phyloP scores from a whole-genome alignment of 2,113 vertebrate genomes.

The Antechinus stuartii region DNA sequence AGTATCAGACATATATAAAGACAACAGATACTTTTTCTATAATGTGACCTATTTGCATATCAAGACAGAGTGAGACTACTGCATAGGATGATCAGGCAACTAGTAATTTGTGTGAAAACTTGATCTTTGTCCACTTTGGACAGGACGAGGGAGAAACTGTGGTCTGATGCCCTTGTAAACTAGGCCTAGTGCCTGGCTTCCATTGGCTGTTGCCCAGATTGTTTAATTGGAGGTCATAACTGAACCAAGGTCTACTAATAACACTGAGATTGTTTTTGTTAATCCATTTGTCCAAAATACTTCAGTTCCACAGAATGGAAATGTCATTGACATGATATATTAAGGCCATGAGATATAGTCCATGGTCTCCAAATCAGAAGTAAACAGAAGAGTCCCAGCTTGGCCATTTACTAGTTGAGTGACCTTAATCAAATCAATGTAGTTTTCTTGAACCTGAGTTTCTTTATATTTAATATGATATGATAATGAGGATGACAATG shows the following conservation, averaged over 20 bases:
- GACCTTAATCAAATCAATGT: background rate
- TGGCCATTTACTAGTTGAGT: background rate
- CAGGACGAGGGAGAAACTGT: background rate
- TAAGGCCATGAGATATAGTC: background rate
- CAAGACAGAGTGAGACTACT: background rate
- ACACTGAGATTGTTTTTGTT: constrained; percentile 70
- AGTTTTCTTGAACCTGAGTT: background rate
- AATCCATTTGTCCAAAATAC: constrained; percentile 28
- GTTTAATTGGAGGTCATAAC: constrained; percentile 1
- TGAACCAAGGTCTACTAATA: constrained; percentile 63
- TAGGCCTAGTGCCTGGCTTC: background rate
- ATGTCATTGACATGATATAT: background rate
- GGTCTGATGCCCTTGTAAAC: background rate
- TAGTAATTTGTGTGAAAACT: background rate
- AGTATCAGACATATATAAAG: background rate
- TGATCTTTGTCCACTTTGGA: background rate
- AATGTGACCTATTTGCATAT: background rate
- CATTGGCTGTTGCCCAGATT: background rate
- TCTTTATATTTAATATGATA: background rate
- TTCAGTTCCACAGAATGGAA: background rate
- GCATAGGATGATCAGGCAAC: background rate
- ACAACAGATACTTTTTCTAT: background rate
- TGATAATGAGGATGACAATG: background rate
- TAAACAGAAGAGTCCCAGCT: background rate
- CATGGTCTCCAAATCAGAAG: background rate